Evolutionary conservation across 2,888 invertebrate species (phyloP).

Genomic region (Tethea ocularis): DNA sequence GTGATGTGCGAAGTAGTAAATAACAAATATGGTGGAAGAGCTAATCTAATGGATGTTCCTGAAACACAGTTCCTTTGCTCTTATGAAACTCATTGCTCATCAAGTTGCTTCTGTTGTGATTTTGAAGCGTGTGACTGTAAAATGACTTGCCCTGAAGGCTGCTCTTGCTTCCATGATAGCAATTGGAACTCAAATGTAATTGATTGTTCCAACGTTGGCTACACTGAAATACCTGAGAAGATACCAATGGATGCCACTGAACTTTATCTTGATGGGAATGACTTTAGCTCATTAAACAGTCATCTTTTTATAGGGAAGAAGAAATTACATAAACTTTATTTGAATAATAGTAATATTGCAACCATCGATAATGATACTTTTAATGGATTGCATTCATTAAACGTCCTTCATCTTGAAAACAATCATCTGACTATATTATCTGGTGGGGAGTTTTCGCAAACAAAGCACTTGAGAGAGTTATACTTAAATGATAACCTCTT

Average conservation of each 20-base stretch:
- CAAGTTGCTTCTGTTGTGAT: constrained; percentile 93
- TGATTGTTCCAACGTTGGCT: constrained; percentile 90
- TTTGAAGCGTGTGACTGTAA: constrained; percentile 95
- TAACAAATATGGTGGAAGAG: constrained; percentile 85
- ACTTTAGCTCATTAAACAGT: constrained; percentile 88
- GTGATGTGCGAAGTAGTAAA: constrained; percentile 90
- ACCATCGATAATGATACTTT: constrained; percentile 90
- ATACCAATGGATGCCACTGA: constrained; percentile 95
- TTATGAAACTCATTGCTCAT: constrained; percentile 92
- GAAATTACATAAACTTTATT: constrained; percentile 89
- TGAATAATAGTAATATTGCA: constrained; percentile 90
- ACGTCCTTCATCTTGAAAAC: constrained; percentile 90
- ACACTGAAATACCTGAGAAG: constrained; percentile 88
- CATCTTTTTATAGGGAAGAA: constrained; percentile 94
- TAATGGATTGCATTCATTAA: constrained; percentile 89
- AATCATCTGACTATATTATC: constrained; percentile 88
- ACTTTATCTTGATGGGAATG: constrained; percentile 92
- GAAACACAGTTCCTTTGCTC: constrained; percentile 91
- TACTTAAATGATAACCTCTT: constrained; percentile 92
- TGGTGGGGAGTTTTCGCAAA: constrained; percentile 91
- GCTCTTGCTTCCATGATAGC: constrained; percentile 93
- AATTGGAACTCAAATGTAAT: constrained; percentile 93
- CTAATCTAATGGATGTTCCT: constrained; percentile 87
- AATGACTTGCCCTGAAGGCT: constrained; percentile 93
- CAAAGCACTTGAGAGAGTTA: constrained; percentile 89